Evolutionary conservation across 1,140 invertebrate species (phyloP), one percentile per base, ranked within the genome.

Genomic region (Sesamia nonagrioides): DNA sequence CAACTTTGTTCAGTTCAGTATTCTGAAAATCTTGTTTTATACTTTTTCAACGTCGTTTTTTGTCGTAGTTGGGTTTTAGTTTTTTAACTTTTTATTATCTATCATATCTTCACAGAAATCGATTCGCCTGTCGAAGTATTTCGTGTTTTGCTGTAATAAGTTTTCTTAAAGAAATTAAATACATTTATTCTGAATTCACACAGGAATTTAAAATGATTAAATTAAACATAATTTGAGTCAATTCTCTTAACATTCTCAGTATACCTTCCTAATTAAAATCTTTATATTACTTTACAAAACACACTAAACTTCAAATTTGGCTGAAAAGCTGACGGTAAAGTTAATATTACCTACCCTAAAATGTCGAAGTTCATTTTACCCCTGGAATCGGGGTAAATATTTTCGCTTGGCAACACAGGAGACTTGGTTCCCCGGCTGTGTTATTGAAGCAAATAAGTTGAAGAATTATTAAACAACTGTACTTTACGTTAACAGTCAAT

Each of bases 401-500:
- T 75, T 45, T 63, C 61, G 27, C 15, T 11, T 61, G 73, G 73
- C 42, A 63, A 75, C 56, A 68, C 63, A 9, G 18, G 13, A 13
- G 63, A 68, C 17, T 45, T 17, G 35, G 58, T 17, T 15, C 58
- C 50, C n/a, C 71, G 71, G 17, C 71, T 27, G 27, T 61, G 73
- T 75, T 75, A 61, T 75, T 61, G 63, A 17, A 75, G 73, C 73
- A 50, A 75, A 75, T 75, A 75, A 37, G 37, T 42, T 68, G 56
- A 50, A 48, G 73, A 75, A 75, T 75, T 75, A 75, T 75, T 73
- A 61, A 75, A 50, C 21, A 27, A 61, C 18, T 42, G 52, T 73
- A 45, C 54, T 74, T 68, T 56, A 27, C 17, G 17, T 45, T 37
- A 45, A 42, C 48, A 58, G 37, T 27, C 60, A 35, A 68, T 60